phyloP scores from a whole-genome alignment of 1,140 invertebrate species.

The Drosophila tani region DNA sequence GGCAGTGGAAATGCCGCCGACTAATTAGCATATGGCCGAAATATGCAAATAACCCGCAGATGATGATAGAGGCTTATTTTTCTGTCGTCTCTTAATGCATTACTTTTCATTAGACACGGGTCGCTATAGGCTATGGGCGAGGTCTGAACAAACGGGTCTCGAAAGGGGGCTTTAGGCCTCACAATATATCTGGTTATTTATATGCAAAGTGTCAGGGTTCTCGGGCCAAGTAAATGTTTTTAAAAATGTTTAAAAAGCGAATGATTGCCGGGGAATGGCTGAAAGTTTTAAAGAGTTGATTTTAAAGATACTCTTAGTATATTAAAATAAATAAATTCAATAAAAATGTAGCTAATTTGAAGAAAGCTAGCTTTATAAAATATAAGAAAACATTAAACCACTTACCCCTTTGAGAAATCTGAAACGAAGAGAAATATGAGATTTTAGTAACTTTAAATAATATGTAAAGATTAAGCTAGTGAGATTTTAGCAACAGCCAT shows the following conservation, averaged over 20 bases:
- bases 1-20: conserved; percentile 39
- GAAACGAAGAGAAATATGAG: not conserved
- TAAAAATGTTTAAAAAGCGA: conserved; percentile 1
- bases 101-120: conserved; percentile 67
- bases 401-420: conserved; percentile 2
- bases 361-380: not conserved
- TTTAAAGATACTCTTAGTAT: not conserved
- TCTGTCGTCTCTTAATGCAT: conserved; percentile 23
- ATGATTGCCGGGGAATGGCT: not conserved
- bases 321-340: conserved; percentile 1
- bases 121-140: not conserved
- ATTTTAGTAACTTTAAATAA: not conserved
- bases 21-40: conserved; percentile 72
- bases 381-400: not conserved
- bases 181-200: conserved; percentile 51
- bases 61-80: conserved; percentile 50
- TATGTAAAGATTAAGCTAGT: not conserved
- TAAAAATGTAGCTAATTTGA: not conserved
- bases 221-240: conserved; percentile 33
- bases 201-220: conserved; percentile 30
- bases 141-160: conserved; percentile 18
- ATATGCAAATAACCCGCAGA: conserved; percentile 76
- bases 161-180: conserved; percentile 14
- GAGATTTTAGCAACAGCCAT: not conserved
- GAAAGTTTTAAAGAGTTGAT: not conserved